Evolutionary conservation across 1,140 invertebrate species (phyloP), one percentile per base, ranked within the genome.

Genomic region (Scaptomyza hsui): DNA sequence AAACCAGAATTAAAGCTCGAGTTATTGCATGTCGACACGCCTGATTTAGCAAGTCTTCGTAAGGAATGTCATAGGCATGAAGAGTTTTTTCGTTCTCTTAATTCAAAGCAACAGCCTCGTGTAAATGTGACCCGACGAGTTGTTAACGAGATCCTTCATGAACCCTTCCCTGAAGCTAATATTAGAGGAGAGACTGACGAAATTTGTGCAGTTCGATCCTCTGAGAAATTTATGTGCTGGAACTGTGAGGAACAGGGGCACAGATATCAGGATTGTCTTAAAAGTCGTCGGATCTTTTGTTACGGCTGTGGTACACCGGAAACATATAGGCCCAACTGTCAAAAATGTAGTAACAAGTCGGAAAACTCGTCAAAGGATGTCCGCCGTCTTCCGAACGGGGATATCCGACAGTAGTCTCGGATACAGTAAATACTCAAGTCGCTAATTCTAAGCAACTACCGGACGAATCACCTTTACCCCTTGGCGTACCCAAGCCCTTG

Each of bases 181-280:
- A 1, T 29, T 29, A 7, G 0, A 9, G 5, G 2, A 29, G 26
- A 7, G 0, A 7, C 26, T 29, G 26, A 29, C 7, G 26, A 29
- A 29, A 26, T 16, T 1, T 24, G 1, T 35, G 32, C 32, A 12
- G 12, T 35, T 4, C 32, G 12, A n/a, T 47, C 49, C 2, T 24
- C 3, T 16, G 44, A n/a, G 1, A 47, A 21, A 4, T 12, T 21
- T 0, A 45, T 3, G 4, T 68, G 55, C 45, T 68, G 47, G 64
- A 68, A 68, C 15, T 68, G 64, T 29, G 35, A 57, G 2, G 21
- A 60, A 1, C 10, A 19, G 4, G 56, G 57, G 6, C 67, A 62
- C 35, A 61, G 59, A 24, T 70, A 53, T 42, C 19, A 47, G 4
- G 57, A 61, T 37, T 70, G 67, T 55, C 7, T 47, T 55, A 26